Conservation (phyloP, 92 coral and sea anemone species). For the Galaxea fascicularis region DNA sequence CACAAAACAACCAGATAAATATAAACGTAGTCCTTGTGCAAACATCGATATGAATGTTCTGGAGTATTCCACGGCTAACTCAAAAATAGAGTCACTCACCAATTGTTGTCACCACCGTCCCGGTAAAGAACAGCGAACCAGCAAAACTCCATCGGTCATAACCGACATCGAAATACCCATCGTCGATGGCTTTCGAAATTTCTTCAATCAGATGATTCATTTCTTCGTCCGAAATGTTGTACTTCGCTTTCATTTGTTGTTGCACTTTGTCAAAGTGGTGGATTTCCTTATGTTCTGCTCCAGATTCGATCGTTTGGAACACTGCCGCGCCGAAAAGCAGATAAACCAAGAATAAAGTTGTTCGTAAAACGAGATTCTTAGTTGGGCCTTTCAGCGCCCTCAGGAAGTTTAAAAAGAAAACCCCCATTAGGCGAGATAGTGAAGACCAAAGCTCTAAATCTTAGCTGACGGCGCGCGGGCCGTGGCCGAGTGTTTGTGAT, state of each 20-base stretch:
- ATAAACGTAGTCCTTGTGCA: conserved; percentile 13
- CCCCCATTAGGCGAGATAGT: conserved; percentile 87
- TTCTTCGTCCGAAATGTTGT: conserved; percentile 93
- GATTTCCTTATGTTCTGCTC: conserved; percentile 90
- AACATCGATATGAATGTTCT: conserved; percentile 1
- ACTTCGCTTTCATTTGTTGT: conserved; percentile 79
- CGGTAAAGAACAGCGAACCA: conserved; percentile 95
- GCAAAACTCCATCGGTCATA: conserved; percentile 98
- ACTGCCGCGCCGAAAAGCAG: conserved; percentile 95
- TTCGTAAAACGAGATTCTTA: conserved; percentile 83
- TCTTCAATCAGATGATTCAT: conserved; percentile 84
- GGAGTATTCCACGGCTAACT: neutral
- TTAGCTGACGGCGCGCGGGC: conserved; percentile 39
- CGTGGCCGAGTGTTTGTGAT: conserved; percentile 42
- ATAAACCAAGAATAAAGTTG: conserved; percentile 87
- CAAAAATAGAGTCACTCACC: conserved; percentile 71
- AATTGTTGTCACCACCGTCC: conserved; percentile 97
- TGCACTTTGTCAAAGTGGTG: conserved; percentile 87
- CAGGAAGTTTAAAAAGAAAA: conserved; percentile 95
- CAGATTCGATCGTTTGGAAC: conserved; percentile 97
- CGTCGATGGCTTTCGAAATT: conserved; percentile 96
- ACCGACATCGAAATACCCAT: conserved; percentile 93
- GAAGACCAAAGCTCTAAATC: conserved; percentile 10
- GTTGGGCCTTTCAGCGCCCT: conserved; percentile 98
- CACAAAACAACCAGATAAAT: conserved; percentile 21